phyloP scores from a whole-genome alignment of 2,113 vertebrate species.

The Rhinopomastus cyanomelas region DNA sequence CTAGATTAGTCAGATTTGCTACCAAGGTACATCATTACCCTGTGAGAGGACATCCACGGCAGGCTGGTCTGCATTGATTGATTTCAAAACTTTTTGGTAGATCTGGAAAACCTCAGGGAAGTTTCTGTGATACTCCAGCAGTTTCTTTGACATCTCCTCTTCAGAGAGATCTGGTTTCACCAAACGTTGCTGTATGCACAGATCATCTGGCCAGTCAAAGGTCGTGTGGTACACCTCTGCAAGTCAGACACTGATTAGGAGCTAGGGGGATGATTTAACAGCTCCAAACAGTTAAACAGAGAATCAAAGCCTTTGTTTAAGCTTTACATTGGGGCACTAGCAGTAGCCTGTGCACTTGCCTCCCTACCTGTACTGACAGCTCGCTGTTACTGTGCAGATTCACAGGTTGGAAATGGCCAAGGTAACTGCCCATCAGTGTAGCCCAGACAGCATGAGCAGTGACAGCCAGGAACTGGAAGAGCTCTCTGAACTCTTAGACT shows the following conservation, averaged over 20 bases:
- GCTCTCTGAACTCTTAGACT: not conserved
- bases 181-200: conserved; percentile 68
- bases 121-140: conserved; percentile 78
- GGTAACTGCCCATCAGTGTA: not conserved
- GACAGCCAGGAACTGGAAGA: not conserved
- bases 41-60: conserved; percentile 84
- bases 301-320: not conserved
- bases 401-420: not conserved
- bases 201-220: conserved; percentile 78
- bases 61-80: conserved; percentile 85
- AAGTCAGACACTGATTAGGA: not conserved
- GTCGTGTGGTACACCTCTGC: conserved; percentile 89
- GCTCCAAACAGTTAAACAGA: not conserved
- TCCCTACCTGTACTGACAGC: not conserved
- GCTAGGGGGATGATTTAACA: not conserved
- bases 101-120: conserved; percentile 73
- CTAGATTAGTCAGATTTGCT: not conserved
- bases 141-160: conserved; percentile 52
- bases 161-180: conserved; percentile 67
- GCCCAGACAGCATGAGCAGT: not conserved
- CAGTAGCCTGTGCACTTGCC: not conserved
- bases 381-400: not conserved
- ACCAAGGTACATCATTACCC: conserved; percentile 66
- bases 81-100: conserved; percentile 78
- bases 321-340: not conserved